phyloP scores from a whole-genome alignment of 2,113 vertebrate species.

The Nipponia nippon region DNA sequence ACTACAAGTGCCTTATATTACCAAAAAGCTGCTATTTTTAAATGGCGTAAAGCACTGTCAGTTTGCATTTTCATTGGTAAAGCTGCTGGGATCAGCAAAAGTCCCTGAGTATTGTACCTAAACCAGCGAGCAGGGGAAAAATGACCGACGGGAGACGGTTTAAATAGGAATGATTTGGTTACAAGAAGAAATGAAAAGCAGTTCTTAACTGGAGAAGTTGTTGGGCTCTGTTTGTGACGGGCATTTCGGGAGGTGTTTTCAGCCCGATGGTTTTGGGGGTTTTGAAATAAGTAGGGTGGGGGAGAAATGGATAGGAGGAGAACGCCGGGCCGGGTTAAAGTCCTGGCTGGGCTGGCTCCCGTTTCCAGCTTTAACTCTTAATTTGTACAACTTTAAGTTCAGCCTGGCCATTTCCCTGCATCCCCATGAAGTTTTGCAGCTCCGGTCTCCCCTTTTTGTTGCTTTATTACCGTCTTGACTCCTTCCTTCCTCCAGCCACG shows the following conservation, averaged over 20 bases:
- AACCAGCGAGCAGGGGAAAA: rapidly evolving
- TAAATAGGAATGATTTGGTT: neutral
- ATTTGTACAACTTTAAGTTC: neutral
- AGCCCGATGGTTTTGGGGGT: neutral
- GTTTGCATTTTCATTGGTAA: neutral
- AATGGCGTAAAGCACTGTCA: rapidly evolving
- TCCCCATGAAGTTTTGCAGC: rapidly evolving
- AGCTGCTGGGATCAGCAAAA: neutral
- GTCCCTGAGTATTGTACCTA: rapidly evolving
- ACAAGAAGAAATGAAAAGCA: neutral
- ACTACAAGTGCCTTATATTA: neutral
- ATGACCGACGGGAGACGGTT: rapidly evolving
- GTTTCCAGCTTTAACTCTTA: neutral
- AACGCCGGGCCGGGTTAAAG: neutral
- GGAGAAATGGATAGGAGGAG: neutral
- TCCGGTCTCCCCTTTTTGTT: neutral
- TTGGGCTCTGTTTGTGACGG: rapidly evolving
- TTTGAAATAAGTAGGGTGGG: neutral
- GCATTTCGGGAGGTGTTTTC: rapidly evolving
- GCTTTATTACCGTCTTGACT: rapidly evolving
- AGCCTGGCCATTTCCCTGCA: neutral
- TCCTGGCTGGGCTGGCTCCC: neutral
- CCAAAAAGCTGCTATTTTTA: neutral
- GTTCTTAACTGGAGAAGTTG: neutral
- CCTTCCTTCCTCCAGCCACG: neutral